Evolutionary conservation across 23 tunicate species (phyloP).

Genomic region (Ciona savignyi): DNA sequence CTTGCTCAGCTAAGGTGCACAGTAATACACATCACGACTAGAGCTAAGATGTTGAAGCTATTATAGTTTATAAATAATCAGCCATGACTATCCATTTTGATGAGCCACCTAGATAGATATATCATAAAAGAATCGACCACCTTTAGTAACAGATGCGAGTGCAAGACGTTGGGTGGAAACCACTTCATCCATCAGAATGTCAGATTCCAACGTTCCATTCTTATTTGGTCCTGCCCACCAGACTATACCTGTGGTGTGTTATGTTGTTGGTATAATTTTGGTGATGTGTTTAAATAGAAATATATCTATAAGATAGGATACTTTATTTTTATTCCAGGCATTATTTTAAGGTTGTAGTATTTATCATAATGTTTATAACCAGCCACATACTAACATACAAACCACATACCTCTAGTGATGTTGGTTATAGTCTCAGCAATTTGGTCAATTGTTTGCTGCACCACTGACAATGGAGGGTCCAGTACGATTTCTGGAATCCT

Average conservation of each 20-base stretch:
- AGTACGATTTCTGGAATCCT: conserved; percentile 78
- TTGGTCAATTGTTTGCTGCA: conserved; percentile 67
- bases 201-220: conserved; percentile 42
- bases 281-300: too few species aligned
- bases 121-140: too few species aligned
- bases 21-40: too few species aligned
- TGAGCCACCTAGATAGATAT: too few species aligned
- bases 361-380: background rate
- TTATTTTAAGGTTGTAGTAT: too few species aligned
- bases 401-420: conserved; percentile 46
- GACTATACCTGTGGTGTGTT: conserved; percentile 30
- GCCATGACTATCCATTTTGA: too few species aligned
- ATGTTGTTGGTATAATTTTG: too few species aligned
- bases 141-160: conserved; percentile 53
- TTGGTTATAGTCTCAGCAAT: conserved; percentile 54
- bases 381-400: background rate
- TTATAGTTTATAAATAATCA: too few species aligned
- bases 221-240: conserved; percentile 86
- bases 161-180: conserved; percentile 33
- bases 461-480: conserved; percentile 80
- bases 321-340: too few species aligned
- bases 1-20: too few species aligned
- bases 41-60: too few species aligned
- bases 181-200: conserved; percentile 65
- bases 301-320: too few species aligned